Evolutionary conservation across 37 sponge, comb jelly and placozoan species (phyloP).

Genomic region (Diacarnus erythraeanus): DNA sequence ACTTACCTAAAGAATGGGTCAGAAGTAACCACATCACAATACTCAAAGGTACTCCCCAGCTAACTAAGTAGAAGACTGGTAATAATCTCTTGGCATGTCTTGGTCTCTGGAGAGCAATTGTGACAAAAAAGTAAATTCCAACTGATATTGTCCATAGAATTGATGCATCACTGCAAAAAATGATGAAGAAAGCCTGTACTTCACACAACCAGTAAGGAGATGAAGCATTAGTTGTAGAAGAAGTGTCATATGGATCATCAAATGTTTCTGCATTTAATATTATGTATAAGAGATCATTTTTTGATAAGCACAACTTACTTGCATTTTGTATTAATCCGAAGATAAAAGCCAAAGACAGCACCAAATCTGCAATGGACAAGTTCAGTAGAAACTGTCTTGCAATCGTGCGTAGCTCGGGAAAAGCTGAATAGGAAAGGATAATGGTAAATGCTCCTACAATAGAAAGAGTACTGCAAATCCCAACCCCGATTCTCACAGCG

Average conservation of each 20-base stretch:
- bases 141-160: conserved; percentile 59
- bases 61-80: conserved; percentile 16
- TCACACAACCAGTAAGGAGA: conserved; percentile 21
- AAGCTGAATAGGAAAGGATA: conserved; percentile 61
- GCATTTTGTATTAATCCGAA: conserved; percentile 27
- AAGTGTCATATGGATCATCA: not conserved
- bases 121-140: conserved; percentile 52
- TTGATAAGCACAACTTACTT: not conserved
- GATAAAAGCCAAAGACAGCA: conserved; percentile 43
- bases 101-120: conserved; percentile 20
- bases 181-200: conserved; percentile 25
- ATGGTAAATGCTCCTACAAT: conserved; percentile 60
- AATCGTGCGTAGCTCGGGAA: conserved; percentile 51
- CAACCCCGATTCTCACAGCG: conserved; percentile 9
- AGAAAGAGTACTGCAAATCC: conserved; percentile 40
- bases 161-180: conserved; percentile 26
- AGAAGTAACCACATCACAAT: conserved; percentile 20
- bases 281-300: not conserved
- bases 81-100: conserved; percentile 13
- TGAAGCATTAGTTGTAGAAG: not conserved
- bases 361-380: conserved; percentile 67
- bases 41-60: conserved; percentile 47
- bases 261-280: not conserved
- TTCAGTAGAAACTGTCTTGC: conserved; percentile 57
- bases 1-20: not conserved